Evolutionary conservation across 1,140 invertebrate genomes (phyloP).

Genomic region (Hydropsyche tenuis): DNA sequence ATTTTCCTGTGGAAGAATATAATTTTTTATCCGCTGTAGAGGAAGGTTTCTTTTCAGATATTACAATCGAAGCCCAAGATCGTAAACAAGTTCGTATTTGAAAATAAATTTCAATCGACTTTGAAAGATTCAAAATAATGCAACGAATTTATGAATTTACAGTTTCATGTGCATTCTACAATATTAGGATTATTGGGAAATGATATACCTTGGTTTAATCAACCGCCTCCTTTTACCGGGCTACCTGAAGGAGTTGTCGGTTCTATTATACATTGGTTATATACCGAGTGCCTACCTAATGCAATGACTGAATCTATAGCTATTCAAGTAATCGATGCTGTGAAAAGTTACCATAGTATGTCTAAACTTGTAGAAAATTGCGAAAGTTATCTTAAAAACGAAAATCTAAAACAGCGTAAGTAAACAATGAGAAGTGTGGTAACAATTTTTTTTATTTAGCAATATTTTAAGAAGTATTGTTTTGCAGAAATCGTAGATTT

Average conservation of each 20-base stretch:
- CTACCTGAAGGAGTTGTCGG: constrained; percentile 65
- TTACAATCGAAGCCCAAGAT: constrained; percentile 60
- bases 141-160: constrained; percentile 39
- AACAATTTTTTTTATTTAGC: too few relatives aligned
- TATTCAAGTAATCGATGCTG: constrained; percentile 59
- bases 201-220: constrained; percentile 61
- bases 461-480: constrained; percentile 40
- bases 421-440: constrained; percentile 3
- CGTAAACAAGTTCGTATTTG: constrained; percentile 60
- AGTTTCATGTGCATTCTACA: constrained; percentile 68
- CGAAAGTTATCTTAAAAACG: constrained; percentile 66
- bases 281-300: constrained; percentile 66
- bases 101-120: background rate
- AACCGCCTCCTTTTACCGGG: constrained; percentile 58
- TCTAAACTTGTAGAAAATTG: constrained; percentile 63
- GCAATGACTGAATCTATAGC: constrained; percentile 63
- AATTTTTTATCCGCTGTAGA: constrained; percentile 66
- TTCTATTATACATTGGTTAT: constrained; percentile 66
- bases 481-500: constrained; percentile 66
- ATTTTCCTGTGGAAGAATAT: constrained; percentile 55
- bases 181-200: constrained; percentile 63
- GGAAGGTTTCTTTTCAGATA: constrained; percentile 69
- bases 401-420: constrained; percentile 67
- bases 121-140: background rate
- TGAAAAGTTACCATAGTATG: constrained; percentile 59